Evolutionary conservation across 2,888 invertebrate species (phyloP).

Genomic region (Apamea anceps): DNA sequence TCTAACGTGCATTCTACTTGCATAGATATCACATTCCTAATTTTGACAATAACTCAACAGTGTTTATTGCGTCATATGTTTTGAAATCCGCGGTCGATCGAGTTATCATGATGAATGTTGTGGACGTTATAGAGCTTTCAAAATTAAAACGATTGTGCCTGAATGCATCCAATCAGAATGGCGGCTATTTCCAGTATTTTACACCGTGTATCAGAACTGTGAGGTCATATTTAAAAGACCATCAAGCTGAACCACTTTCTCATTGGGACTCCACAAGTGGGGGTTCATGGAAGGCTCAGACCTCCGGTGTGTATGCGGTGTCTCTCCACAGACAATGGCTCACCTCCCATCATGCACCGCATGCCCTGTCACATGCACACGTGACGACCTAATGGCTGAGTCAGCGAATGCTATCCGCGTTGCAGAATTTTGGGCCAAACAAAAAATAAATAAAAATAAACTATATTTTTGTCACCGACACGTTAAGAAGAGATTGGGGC

Average conservation of each 20-base stretch:
- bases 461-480: no score
- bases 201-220: neutral
- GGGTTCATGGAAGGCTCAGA: no score
- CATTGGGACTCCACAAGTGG: neutral
- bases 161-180: neutral
- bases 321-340: no score
- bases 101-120: neutral
- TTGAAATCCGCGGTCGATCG: neutral
- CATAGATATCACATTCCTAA: neutral
- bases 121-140: neutral
- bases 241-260: neutral
- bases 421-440: no score
- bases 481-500: no score
- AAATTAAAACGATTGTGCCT: neutral
- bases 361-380: no score
- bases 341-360: no score
- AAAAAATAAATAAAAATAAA: no score
- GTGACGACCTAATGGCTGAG: no score
- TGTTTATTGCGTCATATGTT: neutral
- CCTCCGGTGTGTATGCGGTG: no score
- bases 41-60: neutral
- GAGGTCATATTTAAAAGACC: no score
- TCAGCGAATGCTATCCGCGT: no score
- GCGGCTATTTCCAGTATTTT: neutral
- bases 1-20: neutral